Evolutionary conservation across 2,888 invertebrate species (phyloP).

Genomic region (Acanthosepion pharaonis): DNA sequence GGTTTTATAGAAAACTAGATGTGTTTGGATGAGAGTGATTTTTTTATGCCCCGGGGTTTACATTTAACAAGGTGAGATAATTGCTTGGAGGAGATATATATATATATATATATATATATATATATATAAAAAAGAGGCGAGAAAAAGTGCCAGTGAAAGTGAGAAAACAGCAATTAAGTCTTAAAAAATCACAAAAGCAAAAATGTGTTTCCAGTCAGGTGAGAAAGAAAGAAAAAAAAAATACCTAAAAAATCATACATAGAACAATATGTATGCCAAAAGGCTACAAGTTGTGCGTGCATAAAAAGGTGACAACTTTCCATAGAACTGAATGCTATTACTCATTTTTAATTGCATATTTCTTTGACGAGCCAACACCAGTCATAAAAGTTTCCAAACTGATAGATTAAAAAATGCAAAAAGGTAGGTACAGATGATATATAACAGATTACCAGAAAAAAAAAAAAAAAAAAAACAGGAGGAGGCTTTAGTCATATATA

Average conservation of each 20-base stretch:
- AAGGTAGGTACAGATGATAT: no score
- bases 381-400: conserved; percentile 11
- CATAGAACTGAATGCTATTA: background rate
- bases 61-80: background rate
- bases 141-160: background rate
- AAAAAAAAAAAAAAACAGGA: no score
- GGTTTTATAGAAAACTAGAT: background rate
- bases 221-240: background rate
- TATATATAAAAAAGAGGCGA: no score
- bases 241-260: no score
- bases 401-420: background rate
- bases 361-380: background rate
- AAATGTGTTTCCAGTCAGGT: background rate
- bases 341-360: background rate
- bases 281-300: background rate
- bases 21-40: background rate
- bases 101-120: no score
- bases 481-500: no score
- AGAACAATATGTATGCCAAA: no score
- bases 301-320: background rate
- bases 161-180: background rate
- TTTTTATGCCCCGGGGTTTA: background rate
- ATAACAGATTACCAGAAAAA: no score
- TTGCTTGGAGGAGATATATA: background rate
- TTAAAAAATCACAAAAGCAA: background rate